Percentiles rank a stretch among this genome's conserved stretches.
phyloP scores from a whole-genome alignment of 2,888 invertebrate species.

The Macrosoma leucophasiata region DNA sequence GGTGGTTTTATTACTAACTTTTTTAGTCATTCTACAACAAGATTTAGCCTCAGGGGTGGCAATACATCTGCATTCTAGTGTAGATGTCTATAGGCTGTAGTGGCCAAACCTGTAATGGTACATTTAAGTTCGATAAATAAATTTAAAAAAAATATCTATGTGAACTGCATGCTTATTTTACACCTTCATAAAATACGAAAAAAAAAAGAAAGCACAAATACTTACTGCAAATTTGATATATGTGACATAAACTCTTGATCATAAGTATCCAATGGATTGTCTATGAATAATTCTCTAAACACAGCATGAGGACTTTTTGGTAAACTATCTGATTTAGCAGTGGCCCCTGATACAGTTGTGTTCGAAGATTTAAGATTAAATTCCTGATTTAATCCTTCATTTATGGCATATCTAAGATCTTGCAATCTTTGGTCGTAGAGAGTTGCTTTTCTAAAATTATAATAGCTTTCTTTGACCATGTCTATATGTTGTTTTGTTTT shows the following conservation, averaged over 20 bases:
- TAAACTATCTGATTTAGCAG: constrained; percentile 27
- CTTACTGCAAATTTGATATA: constrained; percentile 61
- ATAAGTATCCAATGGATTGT: constrained; percentile 57
- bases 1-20: no score
- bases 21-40: no score
- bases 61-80: no score
- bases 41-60: no score
- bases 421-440: constrained; percentile 63
- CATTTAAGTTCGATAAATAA: no score
- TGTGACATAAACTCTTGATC: constrained; percentile 61
- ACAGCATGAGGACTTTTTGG: constrained; percentile 63
- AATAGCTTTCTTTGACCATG: constrained; percentile 65
- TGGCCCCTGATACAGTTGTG: constrained; percentile 16
- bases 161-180: no score
- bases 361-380: constrained; percentile 48
- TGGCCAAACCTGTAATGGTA: no score
- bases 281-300: constrained; percentile 59
- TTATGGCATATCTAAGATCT: constrained; percentile 65
- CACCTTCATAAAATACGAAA: constrained; percentile 2
- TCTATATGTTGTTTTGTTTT: constrained; percentile 54
- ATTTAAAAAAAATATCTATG: no score
- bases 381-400: constrained; percentile 63
- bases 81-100: no score
- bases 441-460: constrained; percentile 65
- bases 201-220: constrained; percentile 27